These are phyloP conservation scores for Drosophila prostipennis DNA, from an alignment of 2,888 invertebrate genomes.

Conservation along the genomic window DNA sequence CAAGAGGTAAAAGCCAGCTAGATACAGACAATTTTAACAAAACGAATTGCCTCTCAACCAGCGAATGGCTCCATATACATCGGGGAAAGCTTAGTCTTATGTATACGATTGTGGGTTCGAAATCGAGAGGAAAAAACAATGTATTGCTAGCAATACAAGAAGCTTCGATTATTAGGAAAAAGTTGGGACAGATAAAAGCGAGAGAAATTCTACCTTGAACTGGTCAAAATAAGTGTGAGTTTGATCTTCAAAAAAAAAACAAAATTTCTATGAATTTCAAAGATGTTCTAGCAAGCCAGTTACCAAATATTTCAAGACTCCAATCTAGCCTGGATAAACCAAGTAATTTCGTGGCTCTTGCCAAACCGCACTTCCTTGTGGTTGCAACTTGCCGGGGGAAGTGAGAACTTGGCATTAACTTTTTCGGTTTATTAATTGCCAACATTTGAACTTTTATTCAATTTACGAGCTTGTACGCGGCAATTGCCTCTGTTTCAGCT, in stretches of 20 bases:
- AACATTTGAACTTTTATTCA: conserved; percentile 83
- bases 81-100: neutral
- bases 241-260: neutral
- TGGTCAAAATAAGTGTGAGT: neutral
- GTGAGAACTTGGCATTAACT: conserved; percentile 68
- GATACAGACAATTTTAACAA: conserved; percentile 48
- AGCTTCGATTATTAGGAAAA: neutral
- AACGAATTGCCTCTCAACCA: conserved; percentile 46
- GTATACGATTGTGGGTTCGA: neutral
- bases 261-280: neutral
- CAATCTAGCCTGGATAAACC: neutral
- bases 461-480: conserved; percentile 78
- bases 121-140: neutral
- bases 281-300: neutral
- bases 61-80: neutral
- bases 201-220: neutral
- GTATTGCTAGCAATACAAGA: neutral
- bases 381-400: conserved; percentile 11
- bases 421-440: conserved; percentile 83
- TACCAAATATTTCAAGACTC: conserved; percentile 10
- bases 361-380: conserved; percentile 51
- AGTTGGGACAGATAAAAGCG: neutral
- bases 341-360: conserved; percentile 10
- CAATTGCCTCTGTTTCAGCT: conserved; percentile 47
- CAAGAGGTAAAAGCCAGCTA: conserved; percentile 57